Evolutionary conservation across 2,797 vertebrate genomes (phyloP).

Genomic region (Micropoecilia bifurca): DNA sequence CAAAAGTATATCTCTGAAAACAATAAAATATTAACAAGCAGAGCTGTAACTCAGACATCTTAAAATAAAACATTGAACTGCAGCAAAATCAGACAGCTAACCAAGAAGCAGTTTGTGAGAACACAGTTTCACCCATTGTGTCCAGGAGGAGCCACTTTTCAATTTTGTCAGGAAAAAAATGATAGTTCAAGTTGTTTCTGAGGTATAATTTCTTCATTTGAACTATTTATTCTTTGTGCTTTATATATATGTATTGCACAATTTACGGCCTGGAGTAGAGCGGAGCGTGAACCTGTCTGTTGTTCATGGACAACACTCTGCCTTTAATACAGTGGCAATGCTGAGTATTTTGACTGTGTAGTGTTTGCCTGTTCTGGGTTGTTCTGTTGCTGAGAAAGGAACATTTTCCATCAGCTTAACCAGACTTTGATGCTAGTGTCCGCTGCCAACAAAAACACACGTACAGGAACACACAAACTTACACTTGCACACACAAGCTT

Average conservation of each 20-base stretch:
- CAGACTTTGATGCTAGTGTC: neutral
- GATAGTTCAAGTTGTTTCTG: neutral
- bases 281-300: neutral
- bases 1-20: neutral
- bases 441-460: neutral
- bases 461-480: neutral
- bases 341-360: conserved; percentile 24
- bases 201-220: neutral
- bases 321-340: neutral
- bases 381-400: conserved; percentile 52
- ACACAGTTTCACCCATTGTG: neutral
- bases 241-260: neutral
- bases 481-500: conserved; percentile 16
- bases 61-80: neutral
- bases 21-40: neutral
- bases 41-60: neutral
- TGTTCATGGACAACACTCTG: conserved; percentile 11
- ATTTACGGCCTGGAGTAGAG: neutral
- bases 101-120: neutral
- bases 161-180: neutral
- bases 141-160: neutral
- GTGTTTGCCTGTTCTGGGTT: conserved; percentile 51
- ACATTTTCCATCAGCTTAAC: conserved; percentile 45
- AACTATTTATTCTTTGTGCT: neutral
- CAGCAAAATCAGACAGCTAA: neutral